Percentiles rank a stretch among this genome's conserved stretches.
phyloP scores from a whole-genome alignment of 2,797 vertebrate species.

The Clarias fuscus region DNA sequence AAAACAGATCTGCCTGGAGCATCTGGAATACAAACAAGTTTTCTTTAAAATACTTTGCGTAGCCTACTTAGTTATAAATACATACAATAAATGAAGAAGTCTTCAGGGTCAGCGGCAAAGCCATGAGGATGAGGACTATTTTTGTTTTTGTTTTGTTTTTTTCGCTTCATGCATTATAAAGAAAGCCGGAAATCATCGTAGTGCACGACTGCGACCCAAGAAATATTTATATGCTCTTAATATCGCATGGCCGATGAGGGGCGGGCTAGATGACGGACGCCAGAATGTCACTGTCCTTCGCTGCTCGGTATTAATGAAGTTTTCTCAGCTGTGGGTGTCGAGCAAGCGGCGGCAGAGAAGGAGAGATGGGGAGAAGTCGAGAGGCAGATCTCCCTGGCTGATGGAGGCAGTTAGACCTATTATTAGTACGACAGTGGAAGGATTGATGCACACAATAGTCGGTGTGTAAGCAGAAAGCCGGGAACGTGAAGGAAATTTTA shows the following conservation, averaged over 20 bases:
- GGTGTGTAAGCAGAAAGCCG: conserved; percentile 81
- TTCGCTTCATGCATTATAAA: conserved; percentile 67
- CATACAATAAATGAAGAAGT: conserved; percentile 48
- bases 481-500: conserved; percentile 87
- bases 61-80: conserved; percentile 53
- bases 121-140: conserved; percentile 61
- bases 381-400: conserved; percentile 74
- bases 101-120: conserved; percentile 67
- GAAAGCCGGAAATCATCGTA: conserved; percentile 57
- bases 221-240: conserved; percentile 72
- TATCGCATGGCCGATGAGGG: conserved; percentile 69
- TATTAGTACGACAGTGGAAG: conserved; percentile 82
- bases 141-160: conserved; percentile 55
- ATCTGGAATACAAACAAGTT: conserved; percentile 53
- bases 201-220: conserved; percentile 61
- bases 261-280: conserved; percentile 66
- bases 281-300: conserved; percentile 55
- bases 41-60: neutral
- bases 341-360: conserved; percentile 29
- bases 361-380: conserved; percentile 36
- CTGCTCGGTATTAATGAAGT: conserved; percentile 52
- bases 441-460: conserved; percentile 85
- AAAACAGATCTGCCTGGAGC: conserved; percentile 25
- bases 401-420: conserved; percentile 84
- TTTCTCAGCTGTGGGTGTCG: conserved; percentile 38